Conservation (phyloP, 2,113 vertebrate genomes). For the Pelecanus crispus region DNA sequence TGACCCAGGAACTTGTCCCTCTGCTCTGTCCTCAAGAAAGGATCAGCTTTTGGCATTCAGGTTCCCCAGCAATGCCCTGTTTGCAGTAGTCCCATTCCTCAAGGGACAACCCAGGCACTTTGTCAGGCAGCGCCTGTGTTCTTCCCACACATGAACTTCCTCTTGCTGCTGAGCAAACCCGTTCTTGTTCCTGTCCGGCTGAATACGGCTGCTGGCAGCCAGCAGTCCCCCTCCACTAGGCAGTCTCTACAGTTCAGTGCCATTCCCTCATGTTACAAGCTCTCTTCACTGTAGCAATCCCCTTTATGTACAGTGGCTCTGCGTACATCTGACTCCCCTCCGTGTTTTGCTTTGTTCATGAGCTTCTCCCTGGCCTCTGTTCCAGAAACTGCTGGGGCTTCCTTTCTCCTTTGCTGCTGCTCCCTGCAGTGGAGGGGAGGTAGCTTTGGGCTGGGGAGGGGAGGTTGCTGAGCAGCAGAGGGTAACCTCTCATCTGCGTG, state of each 20-base stretch:
- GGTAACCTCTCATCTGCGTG: not conserved
- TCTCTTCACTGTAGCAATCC: not conserved
- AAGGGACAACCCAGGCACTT: not conserved
- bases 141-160: not conserved
- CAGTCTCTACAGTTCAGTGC: not conserved
- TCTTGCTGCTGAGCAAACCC: not conserved
- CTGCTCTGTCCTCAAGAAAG: not conserved
- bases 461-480: not conserved
- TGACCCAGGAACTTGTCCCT: not conserved
- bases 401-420: not conserved
- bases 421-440: not conserved
- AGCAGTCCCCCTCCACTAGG: not conserved
- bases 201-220: not conserved
- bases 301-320: not conserved
- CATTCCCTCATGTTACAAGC: not conserved
- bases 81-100: not conserved
- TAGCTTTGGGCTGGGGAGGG: not conserved
- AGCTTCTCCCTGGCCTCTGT: not conserved
- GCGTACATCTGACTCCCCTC: not conserved
- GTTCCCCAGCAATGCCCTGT: not conserved
- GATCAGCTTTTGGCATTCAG: not conserved
- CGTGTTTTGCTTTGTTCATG: accelerated
- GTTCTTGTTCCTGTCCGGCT: not conserved
- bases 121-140: not conserved
- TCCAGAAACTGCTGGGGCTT: not conserved